Evolutionary conservation across 2,113 vertebrate species (phyloP).

Genomic region (Propithecus coquereli): DNA sequence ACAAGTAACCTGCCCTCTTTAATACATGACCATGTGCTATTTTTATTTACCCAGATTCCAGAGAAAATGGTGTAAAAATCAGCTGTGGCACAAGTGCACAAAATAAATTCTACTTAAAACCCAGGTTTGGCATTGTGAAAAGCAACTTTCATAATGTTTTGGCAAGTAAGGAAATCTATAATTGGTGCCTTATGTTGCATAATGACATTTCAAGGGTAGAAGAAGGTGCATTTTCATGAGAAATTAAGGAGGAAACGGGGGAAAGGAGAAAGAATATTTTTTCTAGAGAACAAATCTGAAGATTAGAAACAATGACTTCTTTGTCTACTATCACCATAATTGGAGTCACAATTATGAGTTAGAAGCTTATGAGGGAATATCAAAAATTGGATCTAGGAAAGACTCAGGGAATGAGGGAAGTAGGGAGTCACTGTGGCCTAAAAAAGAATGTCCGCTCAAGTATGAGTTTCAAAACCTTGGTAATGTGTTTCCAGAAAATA

Average conservation of each 20-base stretch:
- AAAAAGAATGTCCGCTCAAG: background rate
- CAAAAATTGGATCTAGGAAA: background rate
- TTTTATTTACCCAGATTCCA: conserved; percentile 41
- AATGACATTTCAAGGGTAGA: background rate
- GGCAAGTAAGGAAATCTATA: conserved; percentile 6
- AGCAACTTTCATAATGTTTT: conserved; percentile 7
- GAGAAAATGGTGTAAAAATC: conserved; percentile 24
- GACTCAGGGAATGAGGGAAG: background rate
- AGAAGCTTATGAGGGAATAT: background rate
- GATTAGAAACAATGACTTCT: conserved; percentile 9
- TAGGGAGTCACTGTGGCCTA: background rate
- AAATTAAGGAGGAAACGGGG: background rate
- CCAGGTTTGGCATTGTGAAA: background rate
- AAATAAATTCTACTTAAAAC: conserved; percentile 20
- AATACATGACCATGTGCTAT: background rate
- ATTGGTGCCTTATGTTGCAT: background rate
- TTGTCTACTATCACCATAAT: background rate
- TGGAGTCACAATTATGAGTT: background rate
- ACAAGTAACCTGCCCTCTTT: background rate
- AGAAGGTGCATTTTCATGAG: background rate
- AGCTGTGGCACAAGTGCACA: background rate
- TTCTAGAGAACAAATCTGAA: background rate
- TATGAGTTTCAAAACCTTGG: background rate
- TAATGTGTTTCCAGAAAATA: background rate
- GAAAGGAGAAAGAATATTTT: background rate